phyloP scores from a whole-genome alignment of 2,888 invertebrate genomes.

The Pyrrhia umbra region DNA sequence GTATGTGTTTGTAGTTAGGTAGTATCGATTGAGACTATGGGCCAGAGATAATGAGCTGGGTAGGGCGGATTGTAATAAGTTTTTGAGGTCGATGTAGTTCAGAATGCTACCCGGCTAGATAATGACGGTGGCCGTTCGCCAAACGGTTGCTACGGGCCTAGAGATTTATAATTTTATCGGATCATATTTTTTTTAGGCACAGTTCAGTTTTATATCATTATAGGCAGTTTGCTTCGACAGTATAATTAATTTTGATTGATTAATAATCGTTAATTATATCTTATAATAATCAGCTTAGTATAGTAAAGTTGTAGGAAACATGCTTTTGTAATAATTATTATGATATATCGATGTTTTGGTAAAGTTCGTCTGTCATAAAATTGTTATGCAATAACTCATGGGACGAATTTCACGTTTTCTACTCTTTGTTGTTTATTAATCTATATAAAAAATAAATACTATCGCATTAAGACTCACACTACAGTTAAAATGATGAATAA shows the following conservation, averaged over 20 bases:
- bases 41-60: constrained; percentile 88
- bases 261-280: constrained; percentile 62
- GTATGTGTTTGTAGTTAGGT: constrained; percentile 80
- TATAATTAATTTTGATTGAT: constrained; percentile 65
- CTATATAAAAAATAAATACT: too few species aligned
- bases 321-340: constrained; percentile 51
- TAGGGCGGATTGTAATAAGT: constrained; percentile 86
- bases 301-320: constrained; percentile 48
- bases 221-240: constrained; percentile 60
- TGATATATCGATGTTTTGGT: constrained; percentile 14
- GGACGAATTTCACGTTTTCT: too few species aligned
- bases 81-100: constrained; percentile 81
- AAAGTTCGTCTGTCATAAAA: constrained; percentile 8
- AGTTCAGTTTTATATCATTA: constrained; percentile 57
- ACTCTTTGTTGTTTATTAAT: too few species aligned
- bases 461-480: too few species aligned
- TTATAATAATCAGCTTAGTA: constrained; percentile 55
- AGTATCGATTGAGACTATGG: constrained; percentile 88
- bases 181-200: constrained; percentile 56
- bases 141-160: constrained; percentile 39
- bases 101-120: constrained; percentile 65
- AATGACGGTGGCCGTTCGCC: constrained; percentile 60
- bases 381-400: neutral
- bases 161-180: constrained; percentile 58
- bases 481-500: too few species aligned